Percentiles rank a stretch among this genome's conserved stretches.
Conservation (phyloP, 2,113 vertebrate species). For the Psophia crepitans region DNA sequence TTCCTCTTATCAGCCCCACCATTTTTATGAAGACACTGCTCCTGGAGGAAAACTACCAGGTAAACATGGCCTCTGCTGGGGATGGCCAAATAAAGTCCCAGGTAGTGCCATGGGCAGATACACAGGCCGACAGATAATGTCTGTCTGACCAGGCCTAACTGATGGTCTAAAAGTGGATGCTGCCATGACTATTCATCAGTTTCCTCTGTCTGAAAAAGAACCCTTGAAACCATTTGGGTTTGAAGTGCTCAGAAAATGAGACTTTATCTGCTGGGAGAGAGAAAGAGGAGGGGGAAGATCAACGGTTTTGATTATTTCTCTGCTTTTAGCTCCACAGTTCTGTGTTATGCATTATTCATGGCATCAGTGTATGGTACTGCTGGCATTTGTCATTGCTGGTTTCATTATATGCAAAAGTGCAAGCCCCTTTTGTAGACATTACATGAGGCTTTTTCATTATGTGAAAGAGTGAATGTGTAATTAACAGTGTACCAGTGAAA, state of each 20-base stretch:
- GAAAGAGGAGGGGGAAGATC: neutral
- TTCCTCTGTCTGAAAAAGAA: neutral
- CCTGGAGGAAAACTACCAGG: neutral
- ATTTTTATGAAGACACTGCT: neutral
- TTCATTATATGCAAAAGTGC: slow-evolving; percentile 46
- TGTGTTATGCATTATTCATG: slow-evolving; percentile 42
- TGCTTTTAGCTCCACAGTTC: neutral
- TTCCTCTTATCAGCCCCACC: neutral
- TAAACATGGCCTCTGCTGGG: neutral
- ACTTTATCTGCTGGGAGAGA: neutral
- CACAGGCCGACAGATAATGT: neutral
- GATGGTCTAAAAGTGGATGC: neutral
- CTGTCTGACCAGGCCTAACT: neutral
- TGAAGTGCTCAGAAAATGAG: slow-evolving; percentile 10
- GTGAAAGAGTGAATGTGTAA: slow-evolving; percentile 24
- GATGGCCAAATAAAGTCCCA: neutral
- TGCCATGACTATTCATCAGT: neutral
- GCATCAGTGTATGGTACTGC: neutral
- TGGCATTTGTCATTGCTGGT: slow-evolving; percentile 29
- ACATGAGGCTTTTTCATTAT: neutral
- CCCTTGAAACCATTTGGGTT: neutral
- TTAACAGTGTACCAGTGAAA: slow-evolving; percentile 1
- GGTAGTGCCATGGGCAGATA: accelerated
- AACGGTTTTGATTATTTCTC: neutral
- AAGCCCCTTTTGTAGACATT: neutral